Base-by-base conservation (phyloP, 2,113 vertebrate species). In the Dunckerocampus dactyliophorus region DNA sequence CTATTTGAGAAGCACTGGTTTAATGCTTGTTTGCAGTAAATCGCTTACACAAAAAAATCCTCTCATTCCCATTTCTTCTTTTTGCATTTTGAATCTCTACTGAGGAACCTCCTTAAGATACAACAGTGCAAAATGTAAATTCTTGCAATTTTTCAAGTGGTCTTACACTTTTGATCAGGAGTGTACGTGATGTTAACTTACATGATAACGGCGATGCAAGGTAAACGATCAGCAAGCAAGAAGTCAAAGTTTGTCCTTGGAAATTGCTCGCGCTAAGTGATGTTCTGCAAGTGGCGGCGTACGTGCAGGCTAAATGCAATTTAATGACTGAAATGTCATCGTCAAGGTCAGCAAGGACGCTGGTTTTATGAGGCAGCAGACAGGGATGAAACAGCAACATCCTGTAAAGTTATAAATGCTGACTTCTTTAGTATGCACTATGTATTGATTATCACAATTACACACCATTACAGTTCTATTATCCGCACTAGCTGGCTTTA, bases 381-480 rank as follows among this genome's bases (percentile, higher is more conserved):
- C 20, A 16, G n/a, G 19, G 42, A 59, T 15, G 20, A 10, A 59
- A 21, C 43, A 21, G 21, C 42, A 9, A 16, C 39, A 37, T 57
- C 52, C 54, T 58, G 48, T 54, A 63, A 48, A 67, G 59, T 61
- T 67, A 80, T 53, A 56, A 84, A 85, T 59, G 53, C 54, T 15
- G 46, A 69, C 51, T 70, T 59, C 54, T 69, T 72, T 48, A 62
- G 65, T 55, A 73, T 81, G 75, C 67, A 67, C 64, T 65, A 62
- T 83, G 72, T 85, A 88, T 85, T 89, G 82, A 89, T 87, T 83
- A 79, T 79, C 59, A 76, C 72, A 84, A 88, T 89, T 88, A 88
- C 75, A 80, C 77, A 83, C 77, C 49, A 88, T 87, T 87, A 88
- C 66, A 14, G 55, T 81, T 80, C 84, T 82, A 88, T 89, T 89